phyloP scores from a whole-genome alignment of 2,888 invertebrate genomes.

The Galerucella nymphaeae region DNA sequence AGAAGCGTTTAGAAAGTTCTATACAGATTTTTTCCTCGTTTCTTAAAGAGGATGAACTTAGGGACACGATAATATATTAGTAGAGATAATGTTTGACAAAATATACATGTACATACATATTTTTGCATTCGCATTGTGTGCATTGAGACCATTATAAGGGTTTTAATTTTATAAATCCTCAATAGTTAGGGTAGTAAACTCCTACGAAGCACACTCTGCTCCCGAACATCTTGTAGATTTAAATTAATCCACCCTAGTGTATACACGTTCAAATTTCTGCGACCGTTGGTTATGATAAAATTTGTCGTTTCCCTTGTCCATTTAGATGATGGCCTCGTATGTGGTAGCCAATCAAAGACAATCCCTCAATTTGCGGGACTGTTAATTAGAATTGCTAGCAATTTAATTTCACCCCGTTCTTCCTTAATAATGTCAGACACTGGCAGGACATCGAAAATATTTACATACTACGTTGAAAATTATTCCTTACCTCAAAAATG shows the following conservation, averaged over 20 bases:
- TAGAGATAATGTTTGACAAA: neutral
- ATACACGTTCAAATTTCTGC: neutral
- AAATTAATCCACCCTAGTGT: neutral
- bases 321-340: conserved; percentile 16
- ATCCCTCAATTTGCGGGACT: conserved; percentile 26
- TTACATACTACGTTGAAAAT: neutral
- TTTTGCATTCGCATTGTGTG: too few relatives aligned
- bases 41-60: conserved; percentile 26
- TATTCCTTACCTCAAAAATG: too few relatives aligned
- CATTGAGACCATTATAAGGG: too few relatives aligned
- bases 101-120: too few relatives aligned
- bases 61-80: neutral
- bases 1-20: conserved; percentile 43
- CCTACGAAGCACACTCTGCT: too few relatives aligned
- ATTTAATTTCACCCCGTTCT: conserved; percentile 32
- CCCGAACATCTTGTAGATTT: too few relatives aligned
- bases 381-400: conserved; percentile 22
- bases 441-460: neutral
- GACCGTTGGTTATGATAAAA: neutral
- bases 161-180: too few relatives aligned
- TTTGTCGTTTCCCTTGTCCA: neutral
- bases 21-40: conserved; percentile 40
- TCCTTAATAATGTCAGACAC: conserved; percentile 14
- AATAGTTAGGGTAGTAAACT: too few relatives aligned
- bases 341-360: conserved; percentile 33